Evolutionary conservation across 2,888 invertebrate genomes (phyloP).

Genomic region (Agrotis ipsilon): DNA sequence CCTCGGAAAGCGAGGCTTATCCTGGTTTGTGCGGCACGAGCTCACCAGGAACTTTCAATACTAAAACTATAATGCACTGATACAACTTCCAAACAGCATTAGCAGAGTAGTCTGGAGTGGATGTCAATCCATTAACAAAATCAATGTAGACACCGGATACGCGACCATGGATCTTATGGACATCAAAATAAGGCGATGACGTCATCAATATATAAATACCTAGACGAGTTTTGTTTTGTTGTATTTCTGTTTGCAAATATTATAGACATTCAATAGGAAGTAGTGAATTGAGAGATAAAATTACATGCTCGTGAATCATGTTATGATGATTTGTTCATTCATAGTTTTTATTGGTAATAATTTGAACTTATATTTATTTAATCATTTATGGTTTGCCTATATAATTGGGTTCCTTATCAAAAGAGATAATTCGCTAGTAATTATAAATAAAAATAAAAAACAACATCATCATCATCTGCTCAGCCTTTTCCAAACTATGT

Average conservation of each 20-base stretch:
- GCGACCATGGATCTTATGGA: no score
- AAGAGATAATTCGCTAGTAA: no score
- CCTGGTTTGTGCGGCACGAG: no score
- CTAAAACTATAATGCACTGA: conserved; percentile 23
- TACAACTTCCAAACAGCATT: conserved; percentile 46
- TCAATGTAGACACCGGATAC: conserved; percentile 51
- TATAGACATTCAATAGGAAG: conserved; percentile 13
- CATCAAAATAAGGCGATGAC: conserved; percentile 53
- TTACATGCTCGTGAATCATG: conserved; percentile 3
- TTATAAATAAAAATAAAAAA: no score
- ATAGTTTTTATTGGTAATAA: not conserved
- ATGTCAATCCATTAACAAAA: conserved; percentile 60
- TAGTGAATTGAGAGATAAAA: conserved; percentile 23
- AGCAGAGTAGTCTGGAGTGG: conserved; percentile 48
- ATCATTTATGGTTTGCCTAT: no score
- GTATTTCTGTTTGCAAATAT: conserved; percentile 54
- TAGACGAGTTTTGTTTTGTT: conserved; percentile 21
- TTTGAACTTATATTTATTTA: no score
- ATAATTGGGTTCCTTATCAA: no score
- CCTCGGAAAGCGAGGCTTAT: no score
- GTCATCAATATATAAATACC: conserved; percentile 50
- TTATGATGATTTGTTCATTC: not conserved
- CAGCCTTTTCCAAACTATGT: no score
- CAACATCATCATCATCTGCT: no score
- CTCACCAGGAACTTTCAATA: conserved; percentile 4